These are phyloP conservation scores for Dolichopus griseipennis DNA, from an alignment of 2,888 invertebrate genomes.

Conservation along the genomic window DNA sequence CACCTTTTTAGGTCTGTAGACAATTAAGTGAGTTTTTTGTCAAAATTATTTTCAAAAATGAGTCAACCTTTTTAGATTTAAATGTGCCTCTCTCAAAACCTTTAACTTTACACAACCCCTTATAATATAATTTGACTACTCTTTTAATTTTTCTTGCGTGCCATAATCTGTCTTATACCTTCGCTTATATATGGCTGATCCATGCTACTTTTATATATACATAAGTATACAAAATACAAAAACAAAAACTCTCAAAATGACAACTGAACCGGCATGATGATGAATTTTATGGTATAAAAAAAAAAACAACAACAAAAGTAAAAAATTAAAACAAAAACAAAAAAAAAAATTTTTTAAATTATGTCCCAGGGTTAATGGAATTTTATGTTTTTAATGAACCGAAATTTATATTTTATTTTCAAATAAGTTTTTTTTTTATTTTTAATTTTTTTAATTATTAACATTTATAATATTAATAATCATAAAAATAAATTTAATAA, in stretches of 20 bases:
- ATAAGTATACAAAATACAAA: no score
- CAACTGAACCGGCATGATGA: constrained; percentile 1
- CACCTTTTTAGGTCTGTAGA: no score
- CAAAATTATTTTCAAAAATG: no score
- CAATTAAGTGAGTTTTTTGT: no score
- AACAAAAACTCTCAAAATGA: not conserved
- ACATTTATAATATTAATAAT: constrained; percentile 4
- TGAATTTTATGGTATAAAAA: not conserved
- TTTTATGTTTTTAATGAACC: not conserved
- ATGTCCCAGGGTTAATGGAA: constrained; percentile 4
- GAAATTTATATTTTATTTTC: constrained; percentile 1
- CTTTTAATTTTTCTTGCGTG: no score
- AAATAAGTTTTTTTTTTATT: not conserved
- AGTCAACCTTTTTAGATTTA: no score
- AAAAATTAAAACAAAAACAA: not conserved
- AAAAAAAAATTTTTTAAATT: not conserved
- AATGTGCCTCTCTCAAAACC: no score
- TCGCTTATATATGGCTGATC: no score
- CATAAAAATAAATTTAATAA: constrained; percentile 6
- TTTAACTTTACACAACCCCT: no score
- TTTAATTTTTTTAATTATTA: constrained; percentile 4
- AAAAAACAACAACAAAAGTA: not conserved
- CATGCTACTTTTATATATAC: no score
- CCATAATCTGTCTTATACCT: no score
- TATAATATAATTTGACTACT: no score